Base-by-base conservation (phyloP, 2,113 vertebrate species). In the Leptobrachium ailaonicum region DNA sequence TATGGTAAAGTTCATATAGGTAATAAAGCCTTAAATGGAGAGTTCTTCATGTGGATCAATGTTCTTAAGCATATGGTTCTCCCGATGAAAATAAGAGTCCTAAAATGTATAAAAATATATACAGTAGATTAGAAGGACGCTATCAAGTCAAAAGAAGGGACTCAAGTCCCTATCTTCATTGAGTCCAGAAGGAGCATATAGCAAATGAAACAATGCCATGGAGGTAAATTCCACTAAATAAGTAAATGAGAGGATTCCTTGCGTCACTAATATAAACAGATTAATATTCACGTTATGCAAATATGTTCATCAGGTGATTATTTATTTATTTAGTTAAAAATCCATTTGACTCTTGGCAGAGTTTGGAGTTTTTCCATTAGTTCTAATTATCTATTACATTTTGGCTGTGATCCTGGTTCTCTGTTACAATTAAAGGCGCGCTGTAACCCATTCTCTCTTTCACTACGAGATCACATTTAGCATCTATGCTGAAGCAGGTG, bases 331-430 rank as follows among this genome's bases (percentile, higher is more conserved):
- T 43, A 67, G 63, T 47, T 62, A 32, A 63, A 54, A 63, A 54
- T 68, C 76, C 43, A 11, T 47, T 63, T 72, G 44, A 72, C 62
- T 79, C 58, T 64, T 79, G 69, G 77, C 77, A 64, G 12, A 64
- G 44, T 45, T 20, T 6, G 6, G 60, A 43, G 44, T 66, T 58
- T 43, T 79, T 72, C 77, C 70, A 73, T 73, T 66, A 66, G 42
- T 45, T 53, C 32, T 56, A 43, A 66, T 79, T 79, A 79, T 79
- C 77, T 56, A 56, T 79, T 79, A 72, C 77, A 54, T 71, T 53
- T 50, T 79, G 77, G 77, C 77, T 32, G 32, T 8, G 58, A 41
- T 79, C 77, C 68, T 66, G 60, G 77, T 66, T 43, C 58, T 73
- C 58, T 66, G 60, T 73, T 79, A 73, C 77, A 73, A 54, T 73